Conservation (phyloP, 2,888 invertebrate genomes). For the Trachelus stipa region DNA sequence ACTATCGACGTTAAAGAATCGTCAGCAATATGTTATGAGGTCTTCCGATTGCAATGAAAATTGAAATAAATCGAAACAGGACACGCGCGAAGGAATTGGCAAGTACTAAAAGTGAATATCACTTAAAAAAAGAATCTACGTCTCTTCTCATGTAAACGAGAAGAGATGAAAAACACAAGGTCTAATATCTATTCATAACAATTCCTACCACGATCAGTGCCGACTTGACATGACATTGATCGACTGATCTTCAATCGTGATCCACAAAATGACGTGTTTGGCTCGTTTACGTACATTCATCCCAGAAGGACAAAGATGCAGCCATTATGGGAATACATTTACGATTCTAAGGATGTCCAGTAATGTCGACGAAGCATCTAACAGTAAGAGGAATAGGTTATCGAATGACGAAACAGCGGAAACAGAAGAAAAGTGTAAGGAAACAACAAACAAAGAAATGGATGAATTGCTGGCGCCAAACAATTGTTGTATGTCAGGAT, state of each 20-base stretch:
- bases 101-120: neutral
- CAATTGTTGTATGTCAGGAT: constrained; percentile 92
- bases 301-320: neutral
- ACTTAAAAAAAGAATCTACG: neutral
- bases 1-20: neutral
- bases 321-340: neutral
- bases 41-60: neutral
- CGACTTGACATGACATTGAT: neutral
- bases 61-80: neutral
- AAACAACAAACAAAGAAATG: constrained; percentile 54
- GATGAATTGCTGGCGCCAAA: constrained; percentile 79
- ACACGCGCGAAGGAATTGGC: neutral
- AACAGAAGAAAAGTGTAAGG: neutral
- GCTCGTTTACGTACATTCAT: constrained; percentile 1
- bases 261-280: neutral
- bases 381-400: neutral
- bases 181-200: neutral
- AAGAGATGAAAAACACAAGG: neutral
- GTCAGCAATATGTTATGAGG: neutral
- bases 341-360: neutral
- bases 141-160: neutral
- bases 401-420: neutral
- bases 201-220: neutral
- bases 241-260: neutral
- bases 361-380: neutral